phyloP scores from a whole-genome alignment of 2,113 vertebrate genomes.

The Oreocharis arfaki region DNA sequence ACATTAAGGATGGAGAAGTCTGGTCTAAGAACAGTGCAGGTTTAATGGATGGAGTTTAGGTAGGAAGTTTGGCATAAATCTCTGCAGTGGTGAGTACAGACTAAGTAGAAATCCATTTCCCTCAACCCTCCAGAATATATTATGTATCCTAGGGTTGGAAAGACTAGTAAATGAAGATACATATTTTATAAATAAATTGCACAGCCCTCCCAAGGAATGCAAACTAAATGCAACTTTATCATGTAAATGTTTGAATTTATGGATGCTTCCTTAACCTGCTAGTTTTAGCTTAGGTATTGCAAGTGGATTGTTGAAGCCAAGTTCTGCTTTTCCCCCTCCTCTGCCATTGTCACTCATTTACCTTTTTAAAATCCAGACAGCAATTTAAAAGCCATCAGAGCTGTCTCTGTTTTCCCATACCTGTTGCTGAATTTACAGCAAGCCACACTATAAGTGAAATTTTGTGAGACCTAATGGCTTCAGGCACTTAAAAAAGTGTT shows the following conservation, averaged over 20 bases:
- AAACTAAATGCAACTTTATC: background rate
- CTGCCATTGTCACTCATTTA: background rate
- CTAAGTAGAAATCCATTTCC: slow-evolving; percentile 42
- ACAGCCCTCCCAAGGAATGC: background rate
- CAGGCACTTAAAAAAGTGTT: background rate
- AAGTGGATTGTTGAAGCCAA: background rate
- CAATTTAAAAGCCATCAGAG: background rate
- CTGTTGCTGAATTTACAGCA: background rate
- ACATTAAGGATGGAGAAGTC: slow-evolving; percentile 10
- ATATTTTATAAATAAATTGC: slow-evolving; percentile 29
- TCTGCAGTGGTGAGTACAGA: background rate
- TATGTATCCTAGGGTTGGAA: background rate
- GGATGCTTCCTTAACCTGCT: background rate
- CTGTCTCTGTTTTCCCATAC: background rate
- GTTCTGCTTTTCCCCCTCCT: background rate
- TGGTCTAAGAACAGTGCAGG: background rate
- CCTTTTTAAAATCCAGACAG: background rate
- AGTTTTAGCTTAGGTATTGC: background rate
- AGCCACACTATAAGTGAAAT: background rate
- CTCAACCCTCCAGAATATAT: slow-evolving; percentile 2
- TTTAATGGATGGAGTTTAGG: slow-evolving; percentile 40
- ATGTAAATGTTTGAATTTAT: slow-evolving; percentile 14
- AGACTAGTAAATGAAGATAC: slow-evolving; percentile 3
- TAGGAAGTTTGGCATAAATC: slow-evolving; percentile 29
- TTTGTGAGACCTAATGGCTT: background rate